Conservation (phyloP, 1,140 invertebrate genomes). For the Anastrepha ludens region DNA sequence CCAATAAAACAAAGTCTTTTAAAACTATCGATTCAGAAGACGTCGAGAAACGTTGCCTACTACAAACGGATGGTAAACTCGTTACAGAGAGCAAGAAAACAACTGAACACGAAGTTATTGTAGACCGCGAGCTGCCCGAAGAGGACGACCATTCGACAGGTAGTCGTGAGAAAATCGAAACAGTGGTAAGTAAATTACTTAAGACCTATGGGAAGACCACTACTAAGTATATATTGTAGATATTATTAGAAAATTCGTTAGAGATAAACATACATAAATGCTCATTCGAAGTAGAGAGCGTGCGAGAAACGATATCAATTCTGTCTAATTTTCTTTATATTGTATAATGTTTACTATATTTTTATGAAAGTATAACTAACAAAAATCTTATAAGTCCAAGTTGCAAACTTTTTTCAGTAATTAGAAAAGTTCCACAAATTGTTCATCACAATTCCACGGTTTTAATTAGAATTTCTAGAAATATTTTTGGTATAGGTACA, state of each 20-base stretch:
- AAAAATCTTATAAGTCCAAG: no score
- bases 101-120: conserved; percentile 88
- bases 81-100: conserved; percentile 88
- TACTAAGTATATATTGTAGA: not conserved
- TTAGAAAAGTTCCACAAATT: no score
- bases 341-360: no score
- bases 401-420: no score
- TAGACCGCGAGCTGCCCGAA: conserved; percentile 84
- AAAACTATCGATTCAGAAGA: conserved; percentile 91
- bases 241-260: not conserved
- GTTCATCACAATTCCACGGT: no score
- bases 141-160: conserved; percentile 74
- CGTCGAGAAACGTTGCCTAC: conserved; percentile 79
- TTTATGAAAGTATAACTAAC: no score
- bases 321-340: no score
- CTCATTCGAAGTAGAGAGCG: no score
- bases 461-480: no score
- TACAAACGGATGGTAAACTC: conserved; percentile 86
- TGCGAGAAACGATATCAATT: no score
- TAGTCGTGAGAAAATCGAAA: conserved; percentile 65
- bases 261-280: not conserved
- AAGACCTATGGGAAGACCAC: no score
- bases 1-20: conserved; percentile 83
- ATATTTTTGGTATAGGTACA: no score
- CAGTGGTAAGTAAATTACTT: conserved; percentile 58